phyloP scores from a whole-genome alignment of 2,797 vertebrate genomes.

The Xiphorhynchus erythropygius region DNA sequence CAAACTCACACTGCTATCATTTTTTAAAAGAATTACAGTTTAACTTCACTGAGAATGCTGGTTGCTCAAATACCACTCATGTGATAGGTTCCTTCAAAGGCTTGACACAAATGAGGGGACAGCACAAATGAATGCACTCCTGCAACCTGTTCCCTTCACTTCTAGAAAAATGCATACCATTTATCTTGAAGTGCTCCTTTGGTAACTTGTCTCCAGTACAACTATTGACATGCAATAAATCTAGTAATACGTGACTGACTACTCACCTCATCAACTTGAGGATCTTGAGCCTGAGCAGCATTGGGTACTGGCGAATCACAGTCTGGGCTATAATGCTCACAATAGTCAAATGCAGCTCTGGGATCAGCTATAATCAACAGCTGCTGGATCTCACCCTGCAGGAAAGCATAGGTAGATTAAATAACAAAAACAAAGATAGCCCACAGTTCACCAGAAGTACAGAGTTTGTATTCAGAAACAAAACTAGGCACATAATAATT shows the following conservation, averaged over 20 bases:
- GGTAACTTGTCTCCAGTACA: background rate
- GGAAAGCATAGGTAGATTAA: conserved; percentile 50
- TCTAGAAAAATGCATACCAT: background rate
- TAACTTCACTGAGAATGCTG: background rate
- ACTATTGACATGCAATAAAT: conserved; percentile 9
- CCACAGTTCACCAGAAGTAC: background rate
- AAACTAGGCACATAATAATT: background rate
- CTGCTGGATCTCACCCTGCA: conserved; percentile 98
- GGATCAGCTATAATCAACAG: conserved; percentile 90
- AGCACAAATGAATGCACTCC: background rate
- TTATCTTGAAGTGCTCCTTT: background rate
- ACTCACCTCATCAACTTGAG: conserved; percentile 87
- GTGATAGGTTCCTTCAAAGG: background rate
- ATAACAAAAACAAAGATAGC: background rate
- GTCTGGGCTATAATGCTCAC: conserved; percentile 96
- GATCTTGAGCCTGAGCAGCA: conserved; percentile 90
- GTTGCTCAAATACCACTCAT: background rate
- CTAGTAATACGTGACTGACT: conserved; percentile 35
- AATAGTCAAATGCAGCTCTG: conserved; percentile 94
- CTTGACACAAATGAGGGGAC: background rate
- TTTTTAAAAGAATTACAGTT: background rate
- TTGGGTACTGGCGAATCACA: conserved; percentile 88
- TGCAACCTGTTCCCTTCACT: background rate
- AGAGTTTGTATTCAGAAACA: background rate
- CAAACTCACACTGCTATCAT: background rate